Conservation (phyloP, 2,113 vertebrate genomes). For the Rhineura floridana region DNA sequence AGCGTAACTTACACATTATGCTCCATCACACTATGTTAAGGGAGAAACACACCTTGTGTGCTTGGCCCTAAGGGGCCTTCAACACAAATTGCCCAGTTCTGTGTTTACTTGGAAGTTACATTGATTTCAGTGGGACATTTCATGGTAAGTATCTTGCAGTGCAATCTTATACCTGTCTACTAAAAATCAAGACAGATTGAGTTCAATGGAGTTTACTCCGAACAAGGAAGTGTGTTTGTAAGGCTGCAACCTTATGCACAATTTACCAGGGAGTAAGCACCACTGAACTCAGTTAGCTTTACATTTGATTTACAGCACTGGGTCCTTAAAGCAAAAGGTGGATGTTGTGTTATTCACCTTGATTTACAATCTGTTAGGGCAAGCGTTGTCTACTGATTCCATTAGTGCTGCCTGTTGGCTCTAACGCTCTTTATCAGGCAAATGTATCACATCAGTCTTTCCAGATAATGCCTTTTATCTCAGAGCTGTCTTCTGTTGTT, state of each 20-base stretch:
- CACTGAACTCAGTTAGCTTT: not conserved
- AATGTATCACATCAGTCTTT: constrained; percentile 61
- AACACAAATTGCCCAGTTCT: not conserved
- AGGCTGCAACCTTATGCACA: not conserved
- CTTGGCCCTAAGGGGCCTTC: not conserved
- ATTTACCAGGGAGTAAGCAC: not conserved
- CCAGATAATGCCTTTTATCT: constrained; percentile 28
- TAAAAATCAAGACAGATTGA: no score
- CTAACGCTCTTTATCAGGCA: constrained; percentile 60
- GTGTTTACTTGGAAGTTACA: not conserved
- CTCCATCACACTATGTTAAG: not conserved
- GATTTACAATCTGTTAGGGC: constrained; percentile 47
- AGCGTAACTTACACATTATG: not conserved
- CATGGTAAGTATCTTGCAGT: not conserved
- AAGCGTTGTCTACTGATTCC: constrained; percentile 43
- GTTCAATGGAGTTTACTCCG: no score
- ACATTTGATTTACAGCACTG: not conserved
- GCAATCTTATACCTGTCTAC: not conserved
- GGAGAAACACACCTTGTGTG: not conserved
- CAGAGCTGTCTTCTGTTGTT: constrained; percentile 57
- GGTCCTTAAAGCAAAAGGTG: not conserved
- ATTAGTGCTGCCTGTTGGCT: constrained; percentile 9
- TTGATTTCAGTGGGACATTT: not conserved
- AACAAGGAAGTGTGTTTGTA: no score
- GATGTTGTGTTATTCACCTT: constrained; percentile 43